These are phyloP conservation scores for Molanna angustata DNA, from an alignment of 2,888 invertebrate species.

Conservation along the genomic window DNA sequence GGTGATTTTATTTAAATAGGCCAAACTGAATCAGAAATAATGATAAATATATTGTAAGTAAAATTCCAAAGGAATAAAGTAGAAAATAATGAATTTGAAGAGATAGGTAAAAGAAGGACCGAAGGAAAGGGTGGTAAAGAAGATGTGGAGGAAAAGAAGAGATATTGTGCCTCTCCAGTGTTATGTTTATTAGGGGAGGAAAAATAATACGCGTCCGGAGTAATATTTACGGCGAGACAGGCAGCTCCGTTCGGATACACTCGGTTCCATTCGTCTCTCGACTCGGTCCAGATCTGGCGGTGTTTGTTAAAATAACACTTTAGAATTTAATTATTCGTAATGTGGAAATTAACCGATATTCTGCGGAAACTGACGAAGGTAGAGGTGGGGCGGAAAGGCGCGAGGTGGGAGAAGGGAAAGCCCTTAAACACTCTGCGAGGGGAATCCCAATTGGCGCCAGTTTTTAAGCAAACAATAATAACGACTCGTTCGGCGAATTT, in stretches of 20 bases:
- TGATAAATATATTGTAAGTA: no score
- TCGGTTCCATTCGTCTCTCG: no score
- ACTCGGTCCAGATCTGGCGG: no score
- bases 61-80: no score
- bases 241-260: slow-evolving; percentile 15
- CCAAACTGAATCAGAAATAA: no score
- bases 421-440: background rate
- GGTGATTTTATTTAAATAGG: no score
- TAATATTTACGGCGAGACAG: slow-evolving; percentile 7
- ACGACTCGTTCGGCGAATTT: background rate
- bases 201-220: slow-evolving; percentile 8
- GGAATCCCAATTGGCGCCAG: background rate
- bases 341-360: slow-evolving; percentile 22
- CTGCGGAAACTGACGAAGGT: slow-evolving; percentile 1
- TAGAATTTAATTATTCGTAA: slow-evolving; percentile 24
- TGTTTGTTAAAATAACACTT: slow-evolving; percentile 23
- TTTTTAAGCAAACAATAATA: background rate
- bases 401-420: background rate
- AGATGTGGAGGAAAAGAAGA: background rate
- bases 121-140: background rate
- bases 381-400: no score
- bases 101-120: background rate
- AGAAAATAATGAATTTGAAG: no score
- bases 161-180: background rate
- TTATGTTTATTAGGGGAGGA: slow-evolving; percentile 15